Conservation (phyloP, 2,113 vertebrate species). For the Tonatia bakeri region DNA sequence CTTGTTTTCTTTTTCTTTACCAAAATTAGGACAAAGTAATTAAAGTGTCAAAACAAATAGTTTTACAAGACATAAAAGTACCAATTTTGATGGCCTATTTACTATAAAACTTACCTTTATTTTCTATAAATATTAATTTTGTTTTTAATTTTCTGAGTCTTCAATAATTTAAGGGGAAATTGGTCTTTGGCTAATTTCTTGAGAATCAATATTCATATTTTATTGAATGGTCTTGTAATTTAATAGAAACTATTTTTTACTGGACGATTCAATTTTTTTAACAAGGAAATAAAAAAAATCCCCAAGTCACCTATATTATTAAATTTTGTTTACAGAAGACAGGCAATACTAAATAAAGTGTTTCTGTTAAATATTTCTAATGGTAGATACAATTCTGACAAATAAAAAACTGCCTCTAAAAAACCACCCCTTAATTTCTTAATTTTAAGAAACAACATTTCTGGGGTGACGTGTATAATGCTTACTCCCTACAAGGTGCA, state of each 20-base stretch:
- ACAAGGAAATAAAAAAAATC: background rate
- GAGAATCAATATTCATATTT: background rate
- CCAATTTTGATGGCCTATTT: background rate
- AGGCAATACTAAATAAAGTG: background rate
- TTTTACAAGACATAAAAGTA: background rate
- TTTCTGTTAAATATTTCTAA: background rate
- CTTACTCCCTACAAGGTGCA: background rate
- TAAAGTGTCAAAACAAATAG: background rate
- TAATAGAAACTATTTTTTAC: background rate
- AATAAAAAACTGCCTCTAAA: background rate
- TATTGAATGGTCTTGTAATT: background rate
- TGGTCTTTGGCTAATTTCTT: background rate
- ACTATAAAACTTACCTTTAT: background rate
- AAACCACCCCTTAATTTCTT: background rate
- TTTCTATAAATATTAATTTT: background rate
- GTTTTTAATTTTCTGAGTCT: background rate
- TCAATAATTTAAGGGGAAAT: background rate
- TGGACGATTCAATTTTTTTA: background rate
- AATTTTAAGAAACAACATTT: background rate
- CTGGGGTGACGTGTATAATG: background rate
- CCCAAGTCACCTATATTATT: background rate
- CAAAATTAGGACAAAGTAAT: slow-evolving; percentile 12
- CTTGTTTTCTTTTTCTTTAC: background rate
- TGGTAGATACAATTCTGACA: background rate
- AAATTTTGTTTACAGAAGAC: background rate